Evolutionary conservation across 2,113 vertebrate species (phyloP).

Genomic region (Mustela lutreola): DNA sequence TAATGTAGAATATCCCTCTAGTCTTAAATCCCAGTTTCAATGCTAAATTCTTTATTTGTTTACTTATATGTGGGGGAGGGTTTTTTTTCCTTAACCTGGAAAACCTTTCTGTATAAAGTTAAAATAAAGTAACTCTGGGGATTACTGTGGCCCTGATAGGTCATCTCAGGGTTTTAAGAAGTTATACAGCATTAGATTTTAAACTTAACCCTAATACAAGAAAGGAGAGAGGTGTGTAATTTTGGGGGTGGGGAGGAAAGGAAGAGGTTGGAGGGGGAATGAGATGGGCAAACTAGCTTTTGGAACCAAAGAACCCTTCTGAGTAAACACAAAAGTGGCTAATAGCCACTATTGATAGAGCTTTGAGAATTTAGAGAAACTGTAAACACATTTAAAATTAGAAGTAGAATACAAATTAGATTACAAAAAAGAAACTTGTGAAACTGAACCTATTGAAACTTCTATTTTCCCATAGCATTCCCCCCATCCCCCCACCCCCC

Average conservation of each 20-base stretch:
- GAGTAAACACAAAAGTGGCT: constrained; percentile 43
- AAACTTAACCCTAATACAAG: not conserved
- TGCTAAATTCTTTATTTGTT: constrained; percentile 44
- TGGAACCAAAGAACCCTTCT: constrained; percentile 9
- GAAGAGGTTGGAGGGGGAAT: not conserved
- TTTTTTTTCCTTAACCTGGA: constrained; percentile 4
- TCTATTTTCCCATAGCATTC: not conserved
- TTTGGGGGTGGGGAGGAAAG: not conserved
- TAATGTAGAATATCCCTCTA: constrained; percentile 33
- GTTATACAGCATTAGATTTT: constrained; percentile 55
- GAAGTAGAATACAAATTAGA: not conserved
- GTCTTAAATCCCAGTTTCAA: constrained; percentile 38
- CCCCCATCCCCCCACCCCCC: not conserved
- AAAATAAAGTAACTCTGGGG: constrained; percentile 55
- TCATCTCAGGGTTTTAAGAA: constrained; percentile 62
- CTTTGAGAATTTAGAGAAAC: constrained; percentile 25
- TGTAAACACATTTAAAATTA: constrained; percentile 47
- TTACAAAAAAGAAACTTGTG: constrained; percentile 1
- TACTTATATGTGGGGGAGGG: not conserved
- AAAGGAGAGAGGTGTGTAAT: not conserved
- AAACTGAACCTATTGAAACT: not conserved
- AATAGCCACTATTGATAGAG: not conserved
- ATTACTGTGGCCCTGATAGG: constrained; percentile 45
- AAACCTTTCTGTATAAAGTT: constrained; percentile 13
- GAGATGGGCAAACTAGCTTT: not conserved